These are phyloP conservation scores for Leptinotarsa texana DNA, from an alignment of 1,140 invertebrate genomes.

Conservation along the genomic window DNA sequence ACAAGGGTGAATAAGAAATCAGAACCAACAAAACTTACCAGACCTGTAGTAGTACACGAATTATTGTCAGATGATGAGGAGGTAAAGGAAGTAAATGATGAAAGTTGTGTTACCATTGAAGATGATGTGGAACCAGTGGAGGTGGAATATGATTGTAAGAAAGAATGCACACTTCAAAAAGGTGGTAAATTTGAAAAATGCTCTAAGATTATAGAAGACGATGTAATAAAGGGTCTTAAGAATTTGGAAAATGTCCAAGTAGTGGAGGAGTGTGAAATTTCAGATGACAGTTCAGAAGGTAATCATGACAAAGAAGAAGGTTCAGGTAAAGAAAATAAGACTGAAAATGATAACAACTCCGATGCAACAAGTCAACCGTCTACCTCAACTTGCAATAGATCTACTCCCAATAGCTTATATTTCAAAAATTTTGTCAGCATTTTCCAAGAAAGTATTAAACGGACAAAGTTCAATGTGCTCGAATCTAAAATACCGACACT, in stretches of 20 bases:
- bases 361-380: not conserved
- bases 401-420: conserved; percentile 12
- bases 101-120: not conserved
- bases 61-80: conserved; percentile 9
- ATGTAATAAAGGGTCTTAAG: not conserved
- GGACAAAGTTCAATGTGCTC: conserved; percentile 27
- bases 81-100: not conserved
- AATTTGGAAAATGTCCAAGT: not conserved
- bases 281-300: not conserved
- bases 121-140: not conserved
- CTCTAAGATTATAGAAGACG: not conserved
- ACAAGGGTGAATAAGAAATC: not conserved
- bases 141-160: not conserved
- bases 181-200: not conserved
- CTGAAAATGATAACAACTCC: not conserved
- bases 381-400: not conserved
- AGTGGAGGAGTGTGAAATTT: not conserved
- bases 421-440: conserved; percentile 32
- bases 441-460: conserved; percentile 24
- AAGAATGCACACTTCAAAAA: not conserved
- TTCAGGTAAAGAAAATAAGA: conserved; percentile 8
- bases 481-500: conserved; percentile 31
- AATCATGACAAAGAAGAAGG: not conserved
- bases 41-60: not conserved
- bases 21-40: not conserved